Conservation (phyloP, 2,797 vertebrate species). For the Manis javanica region DNA sequence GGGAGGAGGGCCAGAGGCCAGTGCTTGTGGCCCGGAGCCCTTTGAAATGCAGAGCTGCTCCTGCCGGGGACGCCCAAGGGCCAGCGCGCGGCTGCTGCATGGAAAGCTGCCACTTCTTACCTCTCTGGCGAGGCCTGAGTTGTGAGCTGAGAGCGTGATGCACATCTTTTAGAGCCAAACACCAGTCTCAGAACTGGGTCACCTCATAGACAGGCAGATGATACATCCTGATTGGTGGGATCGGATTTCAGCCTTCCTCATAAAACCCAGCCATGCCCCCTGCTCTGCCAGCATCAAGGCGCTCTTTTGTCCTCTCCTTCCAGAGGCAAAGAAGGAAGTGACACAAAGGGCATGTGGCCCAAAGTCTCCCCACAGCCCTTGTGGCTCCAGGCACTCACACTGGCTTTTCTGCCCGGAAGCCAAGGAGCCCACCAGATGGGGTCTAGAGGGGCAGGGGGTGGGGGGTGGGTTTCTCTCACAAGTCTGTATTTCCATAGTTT, state of each 20-base stretch:
- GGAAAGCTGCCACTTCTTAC: constrained; percentile 7
- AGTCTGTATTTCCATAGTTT: neutral
- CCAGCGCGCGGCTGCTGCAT: neutral
- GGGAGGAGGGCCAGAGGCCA: neutral
- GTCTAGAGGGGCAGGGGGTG: neutral
- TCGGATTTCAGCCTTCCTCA: constrained; percentile 67
- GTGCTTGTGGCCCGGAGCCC: neutral
- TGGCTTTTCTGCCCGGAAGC: neutral
- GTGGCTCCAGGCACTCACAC: neutral
- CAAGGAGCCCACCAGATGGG: neutral
- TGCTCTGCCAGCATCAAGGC: constrained; percentile 29
- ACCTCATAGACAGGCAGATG: constrained; percentile 23
- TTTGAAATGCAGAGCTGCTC: neutral
- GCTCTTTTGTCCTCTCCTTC: constrained; percentile 65
- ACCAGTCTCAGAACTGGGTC: constrained; percentile 52
- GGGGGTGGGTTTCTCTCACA: neutral
- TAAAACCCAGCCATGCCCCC: constrained; percentile 54
- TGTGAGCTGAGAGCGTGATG: neutral
- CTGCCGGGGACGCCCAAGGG: neutral
- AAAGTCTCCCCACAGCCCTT: accelerated
- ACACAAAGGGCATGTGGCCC: neutral
- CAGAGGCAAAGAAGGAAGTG: constrained; percentile 45
- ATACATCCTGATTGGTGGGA: constrained; percentile 13
- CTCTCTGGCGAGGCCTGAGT: neutral
- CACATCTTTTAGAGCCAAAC: neutral